phyloP scores from a whole-genome alignment of 2,888 invertebrate species.

The Tridacna crocea region DNA sequence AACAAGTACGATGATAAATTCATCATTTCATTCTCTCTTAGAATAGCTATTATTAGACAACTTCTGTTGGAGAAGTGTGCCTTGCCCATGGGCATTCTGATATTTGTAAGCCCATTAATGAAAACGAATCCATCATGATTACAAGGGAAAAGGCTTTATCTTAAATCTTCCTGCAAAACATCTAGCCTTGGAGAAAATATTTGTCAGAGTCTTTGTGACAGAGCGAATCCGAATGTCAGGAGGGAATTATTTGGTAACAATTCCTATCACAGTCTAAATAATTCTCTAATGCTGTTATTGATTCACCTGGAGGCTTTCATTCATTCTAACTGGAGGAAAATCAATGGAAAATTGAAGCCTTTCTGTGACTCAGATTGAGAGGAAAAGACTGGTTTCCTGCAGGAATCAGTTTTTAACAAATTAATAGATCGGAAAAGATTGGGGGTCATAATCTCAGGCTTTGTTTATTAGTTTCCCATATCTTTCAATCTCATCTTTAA shows the following conservation, averaged over 20 bases:
- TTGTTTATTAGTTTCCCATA: constrained; percentile 1
- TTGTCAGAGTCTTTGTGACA: constrained; percentile 21
- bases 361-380: constrained; percentile 26
- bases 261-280: constrained; percentile 25
- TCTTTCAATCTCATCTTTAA: not conserved
- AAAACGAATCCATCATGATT: too few relatives aligned
- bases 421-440: constrained; percentile 27
- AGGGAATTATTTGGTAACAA: constrained; percentile 26
- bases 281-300: constrained; percentile 23
- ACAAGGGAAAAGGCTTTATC: too few relatives aligned
- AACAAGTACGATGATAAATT: too few relatives aligned
- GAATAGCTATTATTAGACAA: too few relatives aligned
- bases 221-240: constrained; percentile 11
- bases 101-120: too few relatives aligned
- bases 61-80: too few relatives aligned
- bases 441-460: constrained; percentile 10
- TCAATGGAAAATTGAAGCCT: constrained; percentile 27
- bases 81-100: too few relatives aligned
- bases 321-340: constrained; percentile 21
- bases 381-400: constrained; percentile 17
- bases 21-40: too few relatives aligned
- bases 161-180: not conserved
- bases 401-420: constrained; percentile 26
- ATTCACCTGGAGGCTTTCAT: constrained; percentile 29
- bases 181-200: constrained; percentile 14